Evolutionary conservation across 2,888 invertebrate species (phyloP).

Genomic region (Leucophenga montana): DNA sequence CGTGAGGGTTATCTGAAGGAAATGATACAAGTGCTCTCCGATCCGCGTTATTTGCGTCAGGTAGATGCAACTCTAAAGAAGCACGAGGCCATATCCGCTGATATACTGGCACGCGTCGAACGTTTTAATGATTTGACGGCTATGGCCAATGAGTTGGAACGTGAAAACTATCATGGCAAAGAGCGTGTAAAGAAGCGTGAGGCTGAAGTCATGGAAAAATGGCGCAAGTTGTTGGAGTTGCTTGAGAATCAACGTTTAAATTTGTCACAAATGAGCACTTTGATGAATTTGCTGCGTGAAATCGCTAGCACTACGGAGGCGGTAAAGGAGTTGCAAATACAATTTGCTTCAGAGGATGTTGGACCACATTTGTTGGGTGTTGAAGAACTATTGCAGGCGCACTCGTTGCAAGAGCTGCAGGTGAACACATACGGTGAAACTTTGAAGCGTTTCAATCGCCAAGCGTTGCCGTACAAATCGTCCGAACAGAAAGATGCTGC

Average conservation of each 20-base stretch:
- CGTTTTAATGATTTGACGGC: constrained; percentile 93
- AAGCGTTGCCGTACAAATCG: constrained; percentile 77
- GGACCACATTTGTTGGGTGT: constrained; percentile 95
- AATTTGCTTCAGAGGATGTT: constrained; percentile 83
- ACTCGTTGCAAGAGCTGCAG: constrained; percentile 92
- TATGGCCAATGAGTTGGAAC: constrained; percentile 93
- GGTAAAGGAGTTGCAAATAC: constrained; percentile 87
- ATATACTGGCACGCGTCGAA: constrained; percentile 93
- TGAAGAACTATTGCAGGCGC: constrained; percentile 94
- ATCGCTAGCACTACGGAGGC: constrained; percentile 91
- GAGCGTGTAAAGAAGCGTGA: constrained; percentile 81
- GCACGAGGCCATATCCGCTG: constrained; percentile 97
- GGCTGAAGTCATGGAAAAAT: constrained; percentile 85
- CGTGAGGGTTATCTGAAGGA: constrained; percentile 97
- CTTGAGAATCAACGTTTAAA: constrained; percentile 88
- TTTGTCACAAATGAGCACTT: constrained; percentile 84
- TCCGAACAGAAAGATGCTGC: constrained; percentile 77
- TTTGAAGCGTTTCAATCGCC: constrained; percentile 83
- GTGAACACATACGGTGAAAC: constrained; percentile 91
- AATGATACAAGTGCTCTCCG: constrained; percentile 95
- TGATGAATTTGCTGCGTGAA: constrained; percentile 92
- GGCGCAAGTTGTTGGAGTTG: constrained; percentile 88
- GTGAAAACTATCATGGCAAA: constrained; percentile 92
- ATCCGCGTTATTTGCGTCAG: constrained; percentile 91
- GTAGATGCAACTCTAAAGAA: constrained; percentile 98